phyloP scores from a whole-genome alignment of 2,113 vertebrate genomes.

The Speoplatyrhinus poulsoni region DNA sequence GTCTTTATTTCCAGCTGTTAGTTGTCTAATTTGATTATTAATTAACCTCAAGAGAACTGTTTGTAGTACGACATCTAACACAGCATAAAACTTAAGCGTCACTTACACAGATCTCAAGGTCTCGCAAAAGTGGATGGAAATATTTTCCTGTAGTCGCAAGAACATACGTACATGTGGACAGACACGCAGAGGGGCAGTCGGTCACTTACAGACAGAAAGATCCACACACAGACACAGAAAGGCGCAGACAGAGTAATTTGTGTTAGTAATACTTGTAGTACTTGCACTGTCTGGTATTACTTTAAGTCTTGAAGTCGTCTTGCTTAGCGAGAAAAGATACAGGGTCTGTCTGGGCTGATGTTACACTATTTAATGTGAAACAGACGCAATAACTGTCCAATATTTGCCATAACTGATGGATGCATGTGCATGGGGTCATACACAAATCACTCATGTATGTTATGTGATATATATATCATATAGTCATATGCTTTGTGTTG shows the following conservation, averaged over 20 bases:
- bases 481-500: slow-evolving; percentile 18
- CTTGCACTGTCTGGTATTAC: neutral
- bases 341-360: slow-evolving; percentile 6
- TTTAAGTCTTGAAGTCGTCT: slow-evolving; percentile 11
- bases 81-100: neutral
- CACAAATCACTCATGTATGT: slow-evolving; percentile 18
- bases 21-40: too few species aligned
- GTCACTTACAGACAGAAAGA: neutral
- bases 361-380: slow-evolving; percentile 23
- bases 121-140: neutral
- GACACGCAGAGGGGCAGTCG: neutral
- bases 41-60: too few species aligned
- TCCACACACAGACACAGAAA: neutral
- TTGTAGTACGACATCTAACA: neutral
- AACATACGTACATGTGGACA: neutral
- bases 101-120: neutral
- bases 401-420: slow-evolving; percentile 7
- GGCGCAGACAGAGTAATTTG: neutral
- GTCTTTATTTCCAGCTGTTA: too few species aligned
- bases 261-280: neutral
- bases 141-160: neutral
- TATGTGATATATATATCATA: slow-evolving; percentile 19
- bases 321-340: slow-evolving; percentile 6
- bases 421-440: slow-evolving; percentile 12
- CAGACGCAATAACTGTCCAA: slow-evolving; percentile 17